Percentiles rank a stretch among this genome's conserved stretches.
Conservation (phyloP, 1,140 invertebrate genomes). For the Coelopa frigida region DNA sequence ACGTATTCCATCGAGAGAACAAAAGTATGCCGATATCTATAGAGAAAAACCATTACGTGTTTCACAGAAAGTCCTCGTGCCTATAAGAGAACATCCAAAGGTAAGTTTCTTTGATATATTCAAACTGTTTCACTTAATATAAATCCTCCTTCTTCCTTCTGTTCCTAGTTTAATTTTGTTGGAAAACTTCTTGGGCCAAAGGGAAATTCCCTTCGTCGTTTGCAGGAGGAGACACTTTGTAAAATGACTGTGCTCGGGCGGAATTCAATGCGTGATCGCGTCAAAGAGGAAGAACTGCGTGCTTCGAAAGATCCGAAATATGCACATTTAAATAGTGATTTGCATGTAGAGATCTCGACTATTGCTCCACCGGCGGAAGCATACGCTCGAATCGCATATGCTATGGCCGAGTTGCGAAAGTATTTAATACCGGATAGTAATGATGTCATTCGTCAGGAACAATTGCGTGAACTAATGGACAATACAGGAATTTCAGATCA, state of each 20-base stretch:
- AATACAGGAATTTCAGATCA: constrained; percentile 39
- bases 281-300: constrained; percentile 81
- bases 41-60: constrained; percentile 68
- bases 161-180: constrained; percentile 80
- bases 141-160: background rate
- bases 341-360: constrained; percentile 83
- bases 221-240: constrained; percentile 86
- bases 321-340: constrained; percentile 77
- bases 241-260: constrained; percentile 85
- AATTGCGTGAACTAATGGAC: constrained; percentile 37
- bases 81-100: constrained; percentile 74
- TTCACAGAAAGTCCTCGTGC: constrained; percentile 69
- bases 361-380: constrained; percentile 77
- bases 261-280: constrained; percentile 82
- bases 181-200: constrained; percentile 88
- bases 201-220: constrained; percentile 77
- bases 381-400: constrained; percentile 76
- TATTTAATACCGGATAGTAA: constrained; percentile 63
- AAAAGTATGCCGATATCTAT: constrained; percentile 38
- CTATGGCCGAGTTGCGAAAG: constrained; percentile 67
- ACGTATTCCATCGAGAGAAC: constrained; percentile 36
- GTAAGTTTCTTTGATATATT: too few species aligned
- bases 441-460: constrained; percentile 40
- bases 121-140: background rate
- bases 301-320: constrained; percentile 78